phyloP scores from a whole-genome alignment of 64 coral and sea anemone genomes.

The Porites australiensis region DNA sequence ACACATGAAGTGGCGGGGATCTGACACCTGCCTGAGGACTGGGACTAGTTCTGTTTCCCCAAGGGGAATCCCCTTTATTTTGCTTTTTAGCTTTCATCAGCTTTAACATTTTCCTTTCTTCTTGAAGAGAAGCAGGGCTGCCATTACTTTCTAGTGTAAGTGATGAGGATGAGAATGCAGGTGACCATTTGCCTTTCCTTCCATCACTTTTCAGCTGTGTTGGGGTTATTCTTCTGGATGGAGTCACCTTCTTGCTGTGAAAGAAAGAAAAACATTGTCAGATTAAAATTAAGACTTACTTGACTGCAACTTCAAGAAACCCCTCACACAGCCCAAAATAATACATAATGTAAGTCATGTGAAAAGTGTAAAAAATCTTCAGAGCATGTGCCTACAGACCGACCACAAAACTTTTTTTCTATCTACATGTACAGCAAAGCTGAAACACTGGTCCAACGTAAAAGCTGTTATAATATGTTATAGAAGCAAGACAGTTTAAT shows the following conservation, averaged over 20 bases:
- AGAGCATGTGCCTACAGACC: no score
- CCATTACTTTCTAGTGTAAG: constrained; percentile 29
- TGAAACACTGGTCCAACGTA: no score
- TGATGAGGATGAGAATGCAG: constrained; percentile 48
- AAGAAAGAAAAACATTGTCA: not conserved
- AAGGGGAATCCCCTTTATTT: constrained; percentile 72
- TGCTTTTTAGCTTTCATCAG: constrained; percentile 76
- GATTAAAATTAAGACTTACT: not conserved
- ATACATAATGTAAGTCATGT: no score
- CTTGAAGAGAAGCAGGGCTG: constrained; percentile 86
- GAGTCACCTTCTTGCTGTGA: constrained; percentile 71
- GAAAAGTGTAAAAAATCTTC: no score
- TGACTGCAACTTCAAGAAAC: not conserved
- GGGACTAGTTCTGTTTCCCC: constrained; percentile 70
- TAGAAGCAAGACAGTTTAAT: no score
- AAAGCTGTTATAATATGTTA: no score
- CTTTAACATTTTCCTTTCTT: constrained; percentile 79
- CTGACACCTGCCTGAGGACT: constrained; percentile 55
- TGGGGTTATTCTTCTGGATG: constrained; percentile 87
- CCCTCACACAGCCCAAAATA: no score
- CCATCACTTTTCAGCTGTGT: constrained; percentile 70
- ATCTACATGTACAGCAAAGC: no score
- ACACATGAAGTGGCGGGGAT: constrained; percentile 62
- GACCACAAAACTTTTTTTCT: no score
- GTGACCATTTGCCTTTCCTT: constrained; percentile 54